Percentiles rank a stretch among this genome's conserved stretches.
Evolutionary conservation across 2,797 vertebrate species (phyloP).

Genomic region (Gymnoscopelus microlampas): DNA sequence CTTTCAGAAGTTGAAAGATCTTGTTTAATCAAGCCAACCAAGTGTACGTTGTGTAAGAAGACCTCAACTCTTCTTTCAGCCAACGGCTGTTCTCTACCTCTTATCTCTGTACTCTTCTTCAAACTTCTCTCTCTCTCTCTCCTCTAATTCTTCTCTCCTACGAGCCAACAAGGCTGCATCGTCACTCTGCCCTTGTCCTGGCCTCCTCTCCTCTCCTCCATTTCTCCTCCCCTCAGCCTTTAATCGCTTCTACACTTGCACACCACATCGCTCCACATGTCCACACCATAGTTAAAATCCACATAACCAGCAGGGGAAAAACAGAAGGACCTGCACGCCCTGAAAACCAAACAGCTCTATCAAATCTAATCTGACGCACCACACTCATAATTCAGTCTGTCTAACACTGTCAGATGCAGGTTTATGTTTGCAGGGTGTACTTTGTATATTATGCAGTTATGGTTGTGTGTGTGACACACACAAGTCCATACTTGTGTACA

Average conservation of each 20-base stretch:
- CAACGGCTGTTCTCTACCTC: not conserved
- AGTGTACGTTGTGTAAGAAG: too few relatives aligned
- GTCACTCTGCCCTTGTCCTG: not conserved
- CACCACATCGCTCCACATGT: not conserved
- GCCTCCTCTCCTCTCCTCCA: constrained; percentile 6
- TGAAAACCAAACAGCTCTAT: constrained; percentile 34
- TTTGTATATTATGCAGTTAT: constrained; percentile 2
- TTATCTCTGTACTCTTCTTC: not conserved
- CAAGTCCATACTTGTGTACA: not conserved
- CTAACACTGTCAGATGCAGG: constrained; percentile 29
- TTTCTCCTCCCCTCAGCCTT: not conserved
- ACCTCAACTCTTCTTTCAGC: not conserved
- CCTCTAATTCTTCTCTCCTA: not conserved
- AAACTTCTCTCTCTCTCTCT: not conserved
- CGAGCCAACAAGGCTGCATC: too few relatives aligned
- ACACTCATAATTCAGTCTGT: constrained; percentile 41
- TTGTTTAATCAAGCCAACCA: too few relatives aligned
- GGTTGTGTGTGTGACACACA: not conserved
- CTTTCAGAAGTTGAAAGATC: too few relatives aligned
- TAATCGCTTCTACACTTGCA: not conserved
- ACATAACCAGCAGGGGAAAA: not conserved
- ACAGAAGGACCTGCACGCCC: constrained; percentile 14
- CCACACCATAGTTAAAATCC: constrained; percentile 14
- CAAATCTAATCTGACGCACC: constrained; percentile 30
- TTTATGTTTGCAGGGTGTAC: constrained; percentile 32